Base-by-base conservation (phyloP, 1,140 invertebrate genomes). In the Zaprionus capensis region DNA sequence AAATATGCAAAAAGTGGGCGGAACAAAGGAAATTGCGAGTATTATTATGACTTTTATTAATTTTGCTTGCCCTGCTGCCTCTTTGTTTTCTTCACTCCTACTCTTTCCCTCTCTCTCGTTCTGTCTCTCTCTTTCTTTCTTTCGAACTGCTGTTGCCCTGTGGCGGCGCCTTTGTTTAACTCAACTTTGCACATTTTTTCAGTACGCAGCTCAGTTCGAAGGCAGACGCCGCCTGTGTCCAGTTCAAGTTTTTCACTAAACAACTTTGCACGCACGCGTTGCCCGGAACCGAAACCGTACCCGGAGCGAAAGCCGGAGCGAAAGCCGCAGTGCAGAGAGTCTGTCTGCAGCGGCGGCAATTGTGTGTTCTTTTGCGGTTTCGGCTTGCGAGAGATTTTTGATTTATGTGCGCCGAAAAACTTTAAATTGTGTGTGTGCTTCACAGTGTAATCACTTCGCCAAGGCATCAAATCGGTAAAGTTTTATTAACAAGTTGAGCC, bases 41-140 rank as follows among this genome's bases (percentile, higher is more conserved):
- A 90, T 90, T 90, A 90, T 90, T 90, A 90, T 83, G 85, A 90
- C 85, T 90, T 90, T 90, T 90, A 90, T 90, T 90, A 90, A 90
- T 90, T 90, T 90, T 90, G 78, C 75, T 70, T 72, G 68, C 64
- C 64, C 51, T 51, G 63, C 34, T 67, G 62, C 46, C 46, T 67
- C 66, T 66, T 76, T 61, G 26, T 76, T 65, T 68, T 12, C 36
- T 38, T n/a, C 41, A 12, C 4, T n/a, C 6, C 12, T 31, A 7
- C 53, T 56, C 38, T 41, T 14, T 61, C 22, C 26, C 24, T 46
- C 31, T 38, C 49, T 38, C 17, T 56, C 38, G 3, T 3, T 34
- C 31, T 7, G 6, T 14, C 44, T 28, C 17, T 26, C 17, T 22
- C 24, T n/a, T 44, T 20, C n/a, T 57, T 15, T 34, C 22, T 6